These are phyloP conservation scores for Hetaerina titia DNA, from an alignment of 2,888 invertebrate species.

Conservation along the genomic window DNA sequence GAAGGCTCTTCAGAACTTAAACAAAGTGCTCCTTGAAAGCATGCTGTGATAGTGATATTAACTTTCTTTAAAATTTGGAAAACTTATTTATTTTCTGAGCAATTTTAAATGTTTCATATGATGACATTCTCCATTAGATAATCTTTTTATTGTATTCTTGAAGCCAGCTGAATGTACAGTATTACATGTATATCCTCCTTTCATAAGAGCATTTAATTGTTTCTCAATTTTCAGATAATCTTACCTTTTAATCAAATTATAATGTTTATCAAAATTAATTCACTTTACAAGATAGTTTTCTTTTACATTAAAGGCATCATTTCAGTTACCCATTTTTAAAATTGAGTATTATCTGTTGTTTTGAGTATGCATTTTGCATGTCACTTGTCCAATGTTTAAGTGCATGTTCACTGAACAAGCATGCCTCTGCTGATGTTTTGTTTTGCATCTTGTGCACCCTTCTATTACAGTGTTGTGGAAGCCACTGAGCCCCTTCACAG, in stretches of 20 bases:
- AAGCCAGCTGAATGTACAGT: no score
- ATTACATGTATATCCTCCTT: no score
- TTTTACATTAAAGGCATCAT: background rate
- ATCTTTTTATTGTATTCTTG: no score
- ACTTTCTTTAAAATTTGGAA: no score
- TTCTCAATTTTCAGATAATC: background rate
- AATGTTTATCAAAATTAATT: background rate
- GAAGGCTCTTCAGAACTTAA: no score
- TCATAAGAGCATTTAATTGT: no score
- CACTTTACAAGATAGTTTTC: background rate
- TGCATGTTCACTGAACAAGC: conserved; percentile 51
- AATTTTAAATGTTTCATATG: no score
- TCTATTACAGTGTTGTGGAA: conserved; percentile 76
- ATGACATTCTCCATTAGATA: no score
- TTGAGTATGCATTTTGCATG: conserved; percentile 22
- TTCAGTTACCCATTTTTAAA: background rate
- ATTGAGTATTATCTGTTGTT: background rate
- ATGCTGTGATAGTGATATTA: no score
- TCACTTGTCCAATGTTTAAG: conserved; percentile 17
- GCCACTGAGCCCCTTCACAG: conserved; percentile 68
- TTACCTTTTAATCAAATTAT: background rate
- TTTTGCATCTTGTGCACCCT: conserved; percentile 68
- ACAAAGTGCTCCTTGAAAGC: no score
- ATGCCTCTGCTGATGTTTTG: conserved; percentile 57
- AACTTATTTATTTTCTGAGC: no score